Evolutionary conservation across 1,140 invertebrate genomes (phyloP), one percentile per base, ranked within the genome.

Genomic region (Tribolium castaneum): DNA sequence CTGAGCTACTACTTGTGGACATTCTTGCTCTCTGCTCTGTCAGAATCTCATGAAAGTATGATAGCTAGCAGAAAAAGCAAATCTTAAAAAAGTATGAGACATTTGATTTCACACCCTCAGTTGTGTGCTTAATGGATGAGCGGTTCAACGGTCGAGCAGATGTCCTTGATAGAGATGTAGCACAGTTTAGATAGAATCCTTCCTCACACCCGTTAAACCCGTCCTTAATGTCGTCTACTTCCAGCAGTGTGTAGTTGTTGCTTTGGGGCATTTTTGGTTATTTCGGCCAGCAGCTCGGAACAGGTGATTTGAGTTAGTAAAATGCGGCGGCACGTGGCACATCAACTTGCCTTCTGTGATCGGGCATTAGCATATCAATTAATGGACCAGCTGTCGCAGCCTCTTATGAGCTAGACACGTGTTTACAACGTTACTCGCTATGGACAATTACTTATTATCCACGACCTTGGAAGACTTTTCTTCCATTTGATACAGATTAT

Each of bases 301-400:
- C 76, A 77, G 76, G 76, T 77, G 76, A 70, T 71, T 77, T 72
- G 16, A 77, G 50, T 54, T 35, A 71, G 62, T 77, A 59, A 71
- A 51, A 22, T 51, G 76, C 52, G 35, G 66, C 3, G 76, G 76
- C 76, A 77, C 76, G 76, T 77, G 76, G 70, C 76, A 52, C 39
- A 54, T 25, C 71, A 73, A 70, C 70, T 22, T 70, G 76, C 66
- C 70, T 66, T 54, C 76, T 77, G 70, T 39, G 66, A 77, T 73
- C 76, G 70, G 76, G 34, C 52, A 77, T 77, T 77, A 77, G 76
- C 76, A 73, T 77, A 77, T 77, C 76, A 77, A 77, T 77, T 77
- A 77, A 77, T 77, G 76, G 70, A 77, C 76, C 76, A 77, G 66
- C 76, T 77, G 76, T 77, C 66, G 51, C 76, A 72, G 70, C 56